A percentile compares a stretch with the other conserved stretches of the same genome.
These are phyloP conservation scores for Malurus alboscapulatus DNA, from an alignment of 2,113 vertebrate species.

Conservation along the genomic window DNA sequence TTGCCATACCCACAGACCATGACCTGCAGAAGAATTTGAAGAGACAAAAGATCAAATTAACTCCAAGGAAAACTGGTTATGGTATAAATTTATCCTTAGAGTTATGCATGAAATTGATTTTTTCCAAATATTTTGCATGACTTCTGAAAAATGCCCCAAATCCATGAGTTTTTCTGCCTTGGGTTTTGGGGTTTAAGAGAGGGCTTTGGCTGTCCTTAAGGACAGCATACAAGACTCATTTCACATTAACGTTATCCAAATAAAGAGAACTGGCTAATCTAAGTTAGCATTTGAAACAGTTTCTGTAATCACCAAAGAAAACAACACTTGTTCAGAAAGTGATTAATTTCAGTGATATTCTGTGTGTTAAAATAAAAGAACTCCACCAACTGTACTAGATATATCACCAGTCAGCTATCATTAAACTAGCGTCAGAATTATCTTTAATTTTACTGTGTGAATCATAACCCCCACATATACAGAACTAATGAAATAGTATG, in stretches of 20 bases:
- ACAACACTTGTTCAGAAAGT: not conserved
- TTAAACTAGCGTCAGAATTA: not conserved
- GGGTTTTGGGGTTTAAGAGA: not conserved
- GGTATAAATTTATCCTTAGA: not conserved
- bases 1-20: constrained; percentile 90
- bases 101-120: not conserved
- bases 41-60: constrained; percentile 6
- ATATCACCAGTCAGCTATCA: not conserved
- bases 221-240: not conserved
- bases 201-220: not conserved
- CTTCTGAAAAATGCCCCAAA: not conserved
- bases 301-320: not conserved
- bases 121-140: not conserved
- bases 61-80: not conserved
- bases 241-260: not conserved
- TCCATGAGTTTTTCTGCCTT: fast-evolving
- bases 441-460: not conserved
- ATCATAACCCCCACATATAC: not conserved
- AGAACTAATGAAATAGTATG: not conserved
- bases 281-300: not conserved
- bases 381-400: not conserved
- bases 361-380: not conserved
- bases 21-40: constrained; percentile 75
- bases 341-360: not conserved
- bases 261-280: not conserved